Conservation (phyloP, 1,140 invertebrate genomes). For the Sinonovacula constricta region DNA sequence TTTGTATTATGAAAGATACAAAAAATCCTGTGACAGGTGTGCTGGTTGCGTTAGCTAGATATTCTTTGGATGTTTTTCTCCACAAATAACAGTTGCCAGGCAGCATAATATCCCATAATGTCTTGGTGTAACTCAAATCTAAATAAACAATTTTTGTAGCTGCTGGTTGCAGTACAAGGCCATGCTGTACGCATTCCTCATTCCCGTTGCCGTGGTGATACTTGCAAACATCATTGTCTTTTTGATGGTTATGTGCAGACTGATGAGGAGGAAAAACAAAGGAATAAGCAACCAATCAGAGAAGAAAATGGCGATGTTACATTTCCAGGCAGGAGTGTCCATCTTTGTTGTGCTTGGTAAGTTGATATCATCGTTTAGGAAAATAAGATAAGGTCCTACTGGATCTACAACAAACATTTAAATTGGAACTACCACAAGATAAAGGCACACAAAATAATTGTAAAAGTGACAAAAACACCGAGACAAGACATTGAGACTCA, state of each 20-base stretch:
- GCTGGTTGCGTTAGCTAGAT: no score
- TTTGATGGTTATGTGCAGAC: slow-evolving; percentile 70
- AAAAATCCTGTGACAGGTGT: no score
- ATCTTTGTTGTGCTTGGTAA: slow-evolving; percentile 77
- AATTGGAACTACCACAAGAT: background rate
- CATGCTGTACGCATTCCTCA: slow-evolving; percentile 77
- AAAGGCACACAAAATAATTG: background rate
- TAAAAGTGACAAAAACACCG: background rate
- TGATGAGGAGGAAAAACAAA: slow-evolving; percentile 13
- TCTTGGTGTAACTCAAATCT: no score
- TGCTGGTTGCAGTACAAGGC: slow-evolving; percentile 77
- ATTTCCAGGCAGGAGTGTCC: slow-evolving; percentile 75
- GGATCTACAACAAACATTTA: no score
- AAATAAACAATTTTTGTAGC: slow-evolving; percentile 62
- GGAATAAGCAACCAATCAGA: slow-evolving; percentile 73
- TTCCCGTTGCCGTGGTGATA: slow-evolving; percentile 75
- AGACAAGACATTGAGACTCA: background rate
- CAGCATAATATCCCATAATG: no score
- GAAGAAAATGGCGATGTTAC: slow-evolving; percentile 66
- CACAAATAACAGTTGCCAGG: no score
- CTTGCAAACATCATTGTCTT: slow-evolving; percentile 77
- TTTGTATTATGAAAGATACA: no score
- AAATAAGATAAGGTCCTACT: no score
- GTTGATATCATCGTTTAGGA: no score
- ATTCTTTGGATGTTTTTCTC: no score